phyloP scores from a whole-genome alignment of 2,888 invertebrate genomes.

The Malthinus seriepunctatus region DNA sequence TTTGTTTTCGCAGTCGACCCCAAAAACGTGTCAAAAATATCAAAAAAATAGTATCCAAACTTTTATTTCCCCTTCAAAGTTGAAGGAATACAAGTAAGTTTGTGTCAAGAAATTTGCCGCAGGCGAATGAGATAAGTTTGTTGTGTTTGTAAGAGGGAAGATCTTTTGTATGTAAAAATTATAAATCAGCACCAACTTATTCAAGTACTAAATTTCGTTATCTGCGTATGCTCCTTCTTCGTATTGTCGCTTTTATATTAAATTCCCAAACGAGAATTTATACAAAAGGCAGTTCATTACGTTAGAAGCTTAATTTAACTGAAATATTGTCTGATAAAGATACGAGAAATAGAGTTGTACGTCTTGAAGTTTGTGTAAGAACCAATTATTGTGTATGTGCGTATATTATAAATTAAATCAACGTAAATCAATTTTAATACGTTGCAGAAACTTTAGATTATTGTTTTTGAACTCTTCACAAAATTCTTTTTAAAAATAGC shows the following conservation, averaged over 20 bases:
- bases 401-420: neutral
- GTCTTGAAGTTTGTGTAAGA: neutral
- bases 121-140: no score
- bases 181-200: no score
- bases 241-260: slow-evolving; percentile 22
- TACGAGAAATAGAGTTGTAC: slow-evolving; percentile 1
- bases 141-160: no score
- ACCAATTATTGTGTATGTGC: neutral
- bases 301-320: slow-evolving; percentile 2
- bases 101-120: no score
- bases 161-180: no score
- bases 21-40: neutral
- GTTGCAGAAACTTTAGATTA: neutral
- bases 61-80: no score
- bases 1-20: neutral
- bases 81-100: no score
- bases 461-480: no score
- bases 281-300: neutral
- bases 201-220: neutral
- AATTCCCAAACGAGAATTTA: slow-evolving; percentile 18
- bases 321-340: neutral
- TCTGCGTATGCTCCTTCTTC: neutral
- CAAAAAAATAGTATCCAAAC: neutral
- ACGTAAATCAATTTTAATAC: neutral
- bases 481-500: no score